A percentile compares a stretch with the other conserved stretches of the same genome.
phyloP scores from a whole-genome alignment of 2,797 vertebrate species.

The Paguma larvata region DNA sequence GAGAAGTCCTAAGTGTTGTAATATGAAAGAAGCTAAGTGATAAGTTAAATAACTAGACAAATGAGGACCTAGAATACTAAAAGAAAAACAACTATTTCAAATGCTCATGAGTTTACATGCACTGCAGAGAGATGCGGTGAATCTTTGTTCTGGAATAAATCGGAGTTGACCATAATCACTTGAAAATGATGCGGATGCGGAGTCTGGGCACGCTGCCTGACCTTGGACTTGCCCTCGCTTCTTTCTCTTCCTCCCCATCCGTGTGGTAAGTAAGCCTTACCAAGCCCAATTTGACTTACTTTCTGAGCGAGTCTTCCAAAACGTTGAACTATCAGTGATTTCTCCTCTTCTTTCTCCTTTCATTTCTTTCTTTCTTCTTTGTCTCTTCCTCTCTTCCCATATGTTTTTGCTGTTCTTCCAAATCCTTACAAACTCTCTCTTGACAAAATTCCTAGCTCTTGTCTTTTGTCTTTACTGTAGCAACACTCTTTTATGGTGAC shows the following conservation, averaged over 20 bases:
- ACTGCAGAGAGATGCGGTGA: neutral
- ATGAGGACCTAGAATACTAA: neutral
- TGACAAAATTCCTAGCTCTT: neutral
- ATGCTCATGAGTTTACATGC: neutral
- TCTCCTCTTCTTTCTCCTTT: neutral
- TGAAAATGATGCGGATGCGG: neutral
- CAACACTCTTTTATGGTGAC: neutral
- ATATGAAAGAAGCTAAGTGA: neutral
- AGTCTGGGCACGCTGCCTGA: neutral
- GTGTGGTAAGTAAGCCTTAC: neutral
- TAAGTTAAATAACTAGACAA: neutral
- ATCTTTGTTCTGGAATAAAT: neutral
- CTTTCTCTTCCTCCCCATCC: neutral
- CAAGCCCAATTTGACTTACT: neutral
- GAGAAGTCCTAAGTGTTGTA: constrained; percentile 32
- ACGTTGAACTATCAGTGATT: neutral
- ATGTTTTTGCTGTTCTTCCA: neutral
- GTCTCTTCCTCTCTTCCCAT: neutral
- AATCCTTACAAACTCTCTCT: neutral
- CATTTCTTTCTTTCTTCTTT: neutral
- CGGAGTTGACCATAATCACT: neutral
- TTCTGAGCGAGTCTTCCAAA: constrained; percentile 1
- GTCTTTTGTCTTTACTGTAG: neutral
- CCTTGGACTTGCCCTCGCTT: neutral
- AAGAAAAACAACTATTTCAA: neutral